Conservation (phyloP, 2,797 vertebrate genomes). For the Anniella stebbinsi region DNA sequence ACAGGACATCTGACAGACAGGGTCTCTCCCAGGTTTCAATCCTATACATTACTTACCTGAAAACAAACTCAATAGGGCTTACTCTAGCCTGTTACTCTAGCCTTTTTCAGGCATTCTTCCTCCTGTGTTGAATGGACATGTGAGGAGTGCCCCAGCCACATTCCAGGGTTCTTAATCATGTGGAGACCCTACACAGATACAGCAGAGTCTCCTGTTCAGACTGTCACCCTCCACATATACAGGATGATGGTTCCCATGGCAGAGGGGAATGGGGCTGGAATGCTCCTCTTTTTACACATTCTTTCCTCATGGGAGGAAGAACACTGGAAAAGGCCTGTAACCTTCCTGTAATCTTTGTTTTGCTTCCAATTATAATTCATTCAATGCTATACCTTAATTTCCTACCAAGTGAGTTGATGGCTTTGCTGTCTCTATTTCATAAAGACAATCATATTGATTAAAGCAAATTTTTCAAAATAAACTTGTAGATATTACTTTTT, state of each 20-base stretch:
- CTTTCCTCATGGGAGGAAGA: neutral
- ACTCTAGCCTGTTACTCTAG: neutral
- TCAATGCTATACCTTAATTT: neutral
- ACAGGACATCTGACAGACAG: neutral
- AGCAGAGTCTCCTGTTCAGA: too few relatives aligned
- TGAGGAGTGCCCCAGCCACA: too few relatives aligned
- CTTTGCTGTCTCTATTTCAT: conserved; percentile 47
- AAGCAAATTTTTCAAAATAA: conserved; percentile 49
- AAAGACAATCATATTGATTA: conserved; percentile 11
- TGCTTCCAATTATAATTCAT: conserved; percentile 35
- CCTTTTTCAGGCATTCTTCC: neutral
- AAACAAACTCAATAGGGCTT: neutral
- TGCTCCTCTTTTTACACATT: neutral
- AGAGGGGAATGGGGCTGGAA: too few relatives aligned
- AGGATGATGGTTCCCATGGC: too few relatives aligned
- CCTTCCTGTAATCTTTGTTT: conserved; percentile 24
- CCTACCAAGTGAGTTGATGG: conserved; percentile 28
- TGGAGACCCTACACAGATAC: too few relatives aligned
- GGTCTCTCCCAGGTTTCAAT: neutral
- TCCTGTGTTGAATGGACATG: neutral
- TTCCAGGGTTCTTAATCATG: too few relatives aligned
- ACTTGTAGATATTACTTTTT: neutral
- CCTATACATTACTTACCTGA: too few relatives aligned
- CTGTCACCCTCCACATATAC: too few relatives aligned
- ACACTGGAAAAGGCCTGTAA: neutral